Conservation (phyloP, 1,140 invertebrate species). For the Drosophila grimshawi region DNA sequence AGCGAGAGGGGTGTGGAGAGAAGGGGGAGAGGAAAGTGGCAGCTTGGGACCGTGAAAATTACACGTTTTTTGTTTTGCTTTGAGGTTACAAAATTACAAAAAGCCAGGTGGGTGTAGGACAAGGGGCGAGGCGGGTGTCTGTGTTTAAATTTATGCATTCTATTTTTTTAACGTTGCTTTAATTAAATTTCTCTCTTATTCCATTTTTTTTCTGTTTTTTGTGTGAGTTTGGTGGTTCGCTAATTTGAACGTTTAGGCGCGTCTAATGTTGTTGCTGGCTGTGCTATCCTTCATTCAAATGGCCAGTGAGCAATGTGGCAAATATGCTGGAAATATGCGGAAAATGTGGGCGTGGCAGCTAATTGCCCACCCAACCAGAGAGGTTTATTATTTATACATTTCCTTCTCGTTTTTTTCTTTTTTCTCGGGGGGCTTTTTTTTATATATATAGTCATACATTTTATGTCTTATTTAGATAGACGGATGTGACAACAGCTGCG, state of each 20-base stretch:
- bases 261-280: constrained; percentile 70
- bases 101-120: constrained; percentile 56
- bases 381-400: constrained; percentile 73
- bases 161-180: constrained; percentile 63
- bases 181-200: constrained; percentile 78
- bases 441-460: constrained; percentile 7
- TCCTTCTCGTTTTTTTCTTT: neutral
- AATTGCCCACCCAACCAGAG: constrained; percentile 57
- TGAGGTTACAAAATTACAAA: constrained; percentile 61
- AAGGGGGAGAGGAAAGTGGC: constrained; percentile 25
- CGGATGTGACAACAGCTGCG: constrained; percentile 41
- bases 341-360: constrained; percentile 27
- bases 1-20: constrained; percentile 43
- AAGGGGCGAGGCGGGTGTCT: constrained; percentile 25
- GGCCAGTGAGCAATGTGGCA: constrained; percentile 61
- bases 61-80: constrained; percentile 60
- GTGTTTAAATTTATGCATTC: constrained; percentile 75
- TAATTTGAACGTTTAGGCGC: constrained; percentile 77
- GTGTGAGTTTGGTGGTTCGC: constrained; percentile 52
- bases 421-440: neutral
- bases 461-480: constrained; percentile 49
- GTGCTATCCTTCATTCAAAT: constrained; percentile 62
- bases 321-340: neutral
- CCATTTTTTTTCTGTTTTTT: constrained; percentile 47
- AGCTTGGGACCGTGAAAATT: constrained; percentile 76